These are phyloP conservation scores for Lithophane semibrunnea DNA, from an alignment of 2,888 invertebrate species.

Conservation along the genomic window DNA sequence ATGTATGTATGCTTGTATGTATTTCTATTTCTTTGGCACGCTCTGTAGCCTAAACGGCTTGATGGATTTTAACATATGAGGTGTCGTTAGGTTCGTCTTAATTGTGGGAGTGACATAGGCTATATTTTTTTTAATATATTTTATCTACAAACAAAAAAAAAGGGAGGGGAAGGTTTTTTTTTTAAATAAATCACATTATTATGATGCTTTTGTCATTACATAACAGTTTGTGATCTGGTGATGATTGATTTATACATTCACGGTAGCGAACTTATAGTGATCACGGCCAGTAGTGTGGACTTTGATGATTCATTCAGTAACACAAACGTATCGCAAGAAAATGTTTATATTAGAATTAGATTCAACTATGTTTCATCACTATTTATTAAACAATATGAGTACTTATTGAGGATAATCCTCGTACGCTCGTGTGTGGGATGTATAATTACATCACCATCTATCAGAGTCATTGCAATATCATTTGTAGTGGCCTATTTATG, in stretches of 20 bases:
- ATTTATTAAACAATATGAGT: slow-evolving; percentile 21
- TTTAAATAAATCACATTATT: too few species aligned
- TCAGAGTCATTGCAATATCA: neutral
- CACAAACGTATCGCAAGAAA: slow-evolving; percentile 1
- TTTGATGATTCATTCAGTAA: slow-evolving; percentile 7
- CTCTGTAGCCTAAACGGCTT: too few species aligned
- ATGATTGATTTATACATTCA: neutral
- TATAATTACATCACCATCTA: slow-evolving; percentile 19
- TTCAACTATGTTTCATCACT: slow-evolving; percentile 9
- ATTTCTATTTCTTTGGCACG: too few species aligned
- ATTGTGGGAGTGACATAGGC: too few species aligned
- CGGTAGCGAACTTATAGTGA: neutral
- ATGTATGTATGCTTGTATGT: too few species aligned
- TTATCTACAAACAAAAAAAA: too few species aligned
- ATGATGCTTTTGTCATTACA: too few species aligned
- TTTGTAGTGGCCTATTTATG: slow-evolving; percentile 7
- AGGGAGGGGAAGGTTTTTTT: too few species aligned
- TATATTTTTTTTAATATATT: too few species aligned
- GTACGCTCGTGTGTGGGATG: slow-evolving; percentile 10
- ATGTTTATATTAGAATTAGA: slow-evolving; percentile 29
- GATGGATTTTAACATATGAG: too few species aligned
- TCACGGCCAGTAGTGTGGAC: neutral
- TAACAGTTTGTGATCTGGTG: neutral
- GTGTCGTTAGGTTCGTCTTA: too few species aligned
- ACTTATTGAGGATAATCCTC: slow-evolving; percentile 17